A percentile compares a stretch with the other conserved stretches of the same genome.
phyloP scores from a whole-genome alignment of 2,797 vertebrate genomes.

The Danio jaintianensis region DNA sequence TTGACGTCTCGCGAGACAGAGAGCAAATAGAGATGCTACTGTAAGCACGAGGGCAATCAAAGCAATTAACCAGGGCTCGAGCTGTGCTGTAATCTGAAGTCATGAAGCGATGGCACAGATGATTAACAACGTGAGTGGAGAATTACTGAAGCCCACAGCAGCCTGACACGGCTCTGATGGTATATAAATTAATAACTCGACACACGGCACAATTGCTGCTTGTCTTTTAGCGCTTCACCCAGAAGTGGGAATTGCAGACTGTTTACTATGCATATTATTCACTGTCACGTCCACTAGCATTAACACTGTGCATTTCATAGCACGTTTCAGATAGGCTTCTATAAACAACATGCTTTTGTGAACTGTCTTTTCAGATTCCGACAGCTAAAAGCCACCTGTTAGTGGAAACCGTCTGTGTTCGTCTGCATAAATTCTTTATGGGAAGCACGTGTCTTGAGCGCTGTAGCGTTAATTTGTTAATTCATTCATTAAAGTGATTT shows the following conservation, averaged over 20 bases:
- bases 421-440: not conserved
- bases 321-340: slow-evolving; percentile 18
- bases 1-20: slow-evolving; percentile 23
- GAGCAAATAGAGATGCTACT: slow-evolving; percentile 34
- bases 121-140: slow-evolving; percentile 46
- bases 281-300: slow-evolving; percentile 13
- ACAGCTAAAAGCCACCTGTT: slow-evolving; percentile 9
- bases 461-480: not conserved
- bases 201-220: not conserved
- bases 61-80: slow-evolving; percentile 31
- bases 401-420: not conserved
- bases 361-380: slow-evolving; percentile 4
- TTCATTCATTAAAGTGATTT: not conserved
- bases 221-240: slow-evolving; percentile 11
- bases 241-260: slow-evolving; percentile 14
- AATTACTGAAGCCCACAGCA: slow-evolving; percentile 23
- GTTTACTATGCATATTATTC: slow-evolving; percentile 18
- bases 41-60: slow-evolving; percentile 36
- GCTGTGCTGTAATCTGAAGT: slow-evolving; percentile 40
- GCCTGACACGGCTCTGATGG: slow-evolving; percentile 35
- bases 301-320: slow-evolving; percentile 7
- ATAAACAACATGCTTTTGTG: slow-evolving; percentile 41
- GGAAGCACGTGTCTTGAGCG: not conserved
- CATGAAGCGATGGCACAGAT: slow-evolving; percentile 44
- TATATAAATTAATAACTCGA: slow-evolving; percentile 17